These are phyloP conservation scores for Delia radicum DNA, from an alignment of 1,140 invertebrate species.

Conservation along the genomic window DNA sequence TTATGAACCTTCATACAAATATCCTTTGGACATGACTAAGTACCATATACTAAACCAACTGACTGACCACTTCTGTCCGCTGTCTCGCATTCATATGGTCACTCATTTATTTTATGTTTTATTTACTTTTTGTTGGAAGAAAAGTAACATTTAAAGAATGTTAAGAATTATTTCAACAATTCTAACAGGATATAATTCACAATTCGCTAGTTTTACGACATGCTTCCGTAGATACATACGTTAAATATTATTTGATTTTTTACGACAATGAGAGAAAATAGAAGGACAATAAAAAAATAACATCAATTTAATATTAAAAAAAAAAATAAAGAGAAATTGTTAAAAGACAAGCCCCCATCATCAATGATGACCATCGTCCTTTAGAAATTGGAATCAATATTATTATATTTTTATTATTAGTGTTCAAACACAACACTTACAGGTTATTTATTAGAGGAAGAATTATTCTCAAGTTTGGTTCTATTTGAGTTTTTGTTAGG, in stretches of 20 bases:
- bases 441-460: no score
- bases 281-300: neutral
- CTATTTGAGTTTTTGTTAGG: neutral
- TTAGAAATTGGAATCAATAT: neutral
- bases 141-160: neutral
- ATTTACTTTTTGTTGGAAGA: neutral
- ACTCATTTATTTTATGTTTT: neutral
- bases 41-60: neutral
- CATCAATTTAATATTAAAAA: neutral
- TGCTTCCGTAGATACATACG: neutral
- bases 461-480: no score
- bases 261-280: neutral
- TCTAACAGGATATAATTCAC: neutral
- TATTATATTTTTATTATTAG: neutral
- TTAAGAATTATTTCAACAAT: neutral
- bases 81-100: neutral
- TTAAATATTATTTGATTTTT: conserved; percentile 5
- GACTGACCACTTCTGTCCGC: neutral
- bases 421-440: neutral
- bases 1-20: neutral
- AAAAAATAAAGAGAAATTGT: neutral
- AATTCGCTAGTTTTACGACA: neutral
- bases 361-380: neutral
- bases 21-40: neutral
- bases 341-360: neutral